Evolutionary conservation across 2,797 vertebrate genomes (phyloP), one percentile per base, ranked within the genome.

Genomic region (Discoglossus pictus): DNA sequence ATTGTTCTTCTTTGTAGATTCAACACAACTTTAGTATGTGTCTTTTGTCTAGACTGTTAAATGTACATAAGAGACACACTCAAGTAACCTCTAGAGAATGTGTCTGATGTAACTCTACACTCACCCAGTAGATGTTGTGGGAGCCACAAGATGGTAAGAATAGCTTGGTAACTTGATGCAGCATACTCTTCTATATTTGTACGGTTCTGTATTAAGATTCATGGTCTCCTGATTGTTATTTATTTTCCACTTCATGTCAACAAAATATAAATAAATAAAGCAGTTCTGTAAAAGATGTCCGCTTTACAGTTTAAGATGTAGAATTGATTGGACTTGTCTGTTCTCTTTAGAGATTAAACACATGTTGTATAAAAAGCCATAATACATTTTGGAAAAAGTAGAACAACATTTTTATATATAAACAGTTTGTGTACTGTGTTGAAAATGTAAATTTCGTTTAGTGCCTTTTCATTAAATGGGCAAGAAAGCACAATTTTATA

Each of bases 81-180:
- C 24, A 61, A 46, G 34, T 39, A 59, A 7, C n/a, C 18, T n/a
- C 64, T 48, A 16, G 39, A 74, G 54, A 65, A 25, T 5, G 11
- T 36, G 46, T 20, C 47, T 73, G 23, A 72, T 60, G 18, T 53
- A 66, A 36, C 59, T 44, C 27, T 61, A 58, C 18, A 69, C 25
- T 34, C 10, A 25, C 16, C n/a, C 12, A 7, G 42, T 72, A 51
- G 34, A 27, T 51, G 47, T 24, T 61, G n/a, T 56, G 15, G 63
- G 68, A 66, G 42, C 31, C 47, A 48, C 20, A 43, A 34, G 10
- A 2, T 72, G 54, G 51, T 79, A 75, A 76, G 62, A 74, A 65
- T 16, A 74, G 24, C 8, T 59, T 25, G 13, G 15, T 68, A 58
- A 72, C 40, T 51, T 20, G 8, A 38, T 54, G 13, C 27, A 21